Evolutionary conservation across 2,888 invertebrate species (phyloP).

Genomic region (Ephialtes manifestator): DNA sequence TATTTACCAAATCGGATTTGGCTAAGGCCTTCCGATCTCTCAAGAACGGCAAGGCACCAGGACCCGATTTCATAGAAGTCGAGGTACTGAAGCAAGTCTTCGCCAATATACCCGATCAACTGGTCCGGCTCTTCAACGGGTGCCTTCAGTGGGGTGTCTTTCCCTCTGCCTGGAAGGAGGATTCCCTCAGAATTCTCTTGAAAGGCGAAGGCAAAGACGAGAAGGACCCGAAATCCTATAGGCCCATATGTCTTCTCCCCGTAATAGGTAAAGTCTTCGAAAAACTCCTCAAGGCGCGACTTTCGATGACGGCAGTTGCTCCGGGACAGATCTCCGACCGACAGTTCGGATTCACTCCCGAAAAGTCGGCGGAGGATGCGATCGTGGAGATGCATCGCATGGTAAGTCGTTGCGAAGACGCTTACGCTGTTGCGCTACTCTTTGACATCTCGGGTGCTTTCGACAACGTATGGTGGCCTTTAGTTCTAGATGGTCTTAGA

Average conservation of each 20-base stretch:
- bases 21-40: slow-evolving; percentile 29
- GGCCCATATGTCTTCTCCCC: slow-evolving; percentile 59
- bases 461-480: slow-evolving; percentile 72
- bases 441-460: slow-evolving; percentile 66
- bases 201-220: slow-evolving; percentile 57
- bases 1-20: slow-evolving; percentile 47
- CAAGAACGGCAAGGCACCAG: slow-evolving; percentile 65
- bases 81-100: slow-evolving; percentile 52
- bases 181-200: slow-evolving; percentile 57
- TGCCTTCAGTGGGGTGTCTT: slow-evolving; percentile 67
- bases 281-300: slow-evolving; percentile 41
- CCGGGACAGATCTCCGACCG: slow-evolving; percentile 15
- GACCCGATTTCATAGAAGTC: slow-evolving; percentile 67
- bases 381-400: slow-evolving; percentile 10
- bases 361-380: slow-evolving; percentile 63
- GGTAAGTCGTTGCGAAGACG: background rate
- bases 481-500: slow-evolving; percentile 51
- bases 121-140: slow-evolving; percentile 61
- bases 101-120: slow-evolving; percentile 13
- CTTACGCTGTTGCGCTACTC: background rate
- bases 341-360: slow-evolving; percentile 61
- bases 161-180: slow-evolving; percentile 67
- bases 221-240: slow-evolving; percentile 57
- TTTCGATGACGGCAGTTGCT: background rate
- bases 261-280: slow-evolving; percentile 65